Evolutionary conservation across 35 echinoderm and acorn worm species (phyloP).

Genomic region (Stichopus chloronotus): DNA sequence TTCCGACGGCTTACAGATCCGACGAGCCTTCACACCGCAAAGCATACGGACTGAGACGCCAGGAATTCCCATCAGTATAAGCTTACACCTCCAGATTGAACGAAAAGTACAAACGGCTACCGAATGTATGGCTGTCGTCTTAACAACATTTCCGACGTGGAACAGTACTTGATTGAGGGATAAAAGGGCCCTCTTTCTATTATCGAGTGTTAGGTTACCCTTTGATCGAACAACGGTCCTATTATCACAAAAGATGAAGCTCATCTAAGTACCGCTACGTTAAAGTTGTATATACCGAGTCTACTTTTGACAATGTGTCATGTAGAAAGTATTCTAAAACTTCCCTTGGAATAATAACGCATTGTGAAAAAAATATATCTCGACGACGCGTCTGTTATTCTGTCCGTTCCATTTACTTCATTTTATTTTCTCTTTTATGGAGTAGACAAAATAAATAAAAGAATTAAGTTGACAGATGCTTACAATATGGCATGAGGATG

Average conservation of each 20-base stretch:
- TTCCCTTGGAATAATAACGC: too few species aligned
- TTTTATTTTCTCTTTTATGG: too few species aligned
- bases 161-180: conserved; percentile 46
- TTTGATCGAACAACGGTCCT: conserved; percentile 44
- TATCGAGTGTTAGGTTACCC: conserved; percentile 21
- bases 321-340: too few species aligned
- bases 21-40: conserved; percentile 16
- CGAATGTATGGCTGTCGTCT: conserved; percentile 14
- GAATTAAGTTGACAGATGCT: too few species aligned
- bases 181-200: conserved; percentile 36
- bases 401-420: too few species aligned
- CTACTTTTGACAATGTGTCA: too few species aligned
- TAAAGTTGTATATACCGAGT: neutral
- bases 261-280: neutral
- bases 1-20: neutral
- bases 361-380: too few species aligned
- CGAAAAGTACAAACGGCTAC: conserved; percentile 25
- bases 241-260: conserved; percentile 8
- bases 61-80: conserved; percentile 38
- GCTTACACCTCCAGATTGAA: neutral
- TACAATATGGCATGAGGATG: too few species aligned
- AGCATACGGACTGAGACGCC: conserved; percentile 12
- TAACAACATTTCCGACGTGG: conserved; percentile 34
- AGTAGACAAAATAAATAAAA: too few species aligned
- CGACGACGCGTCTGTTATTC: too few species aligned